These are phyloP conservation scores for Uropetala carovei DNA, from an alignment of 2,888 invertebrate species.

Conservation along the genomic window DNA sequence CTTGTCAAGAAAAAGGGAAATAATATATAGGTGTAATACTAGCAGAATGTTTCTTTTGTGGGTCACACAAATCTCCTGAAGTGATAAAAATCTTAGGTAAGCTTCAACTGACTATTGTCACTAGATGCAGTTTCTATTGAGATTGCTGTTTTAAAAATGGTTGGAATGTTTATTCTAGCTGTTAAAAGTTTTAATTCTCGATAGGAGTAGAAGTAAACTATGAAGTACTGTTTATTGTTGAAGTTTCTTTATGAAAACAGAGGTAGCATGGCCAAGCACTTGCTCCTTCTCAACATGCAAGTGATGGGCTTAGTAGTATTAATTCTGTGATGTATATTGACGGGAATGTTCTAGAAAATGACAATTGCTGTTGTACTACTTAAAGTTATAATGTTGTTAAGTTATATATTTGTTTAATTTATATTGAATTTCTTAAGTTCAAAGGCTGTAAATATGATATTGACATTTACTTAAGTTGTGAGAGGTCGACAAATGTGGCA, in stretches of 20 bases:
- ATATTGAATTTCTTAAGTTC: constrained; percentile 24
- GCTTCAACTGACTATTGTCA: constrained; percentile 56
- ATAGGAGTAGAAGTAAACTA: constrained; percentile 26
- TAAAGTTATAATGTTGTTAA: not conserved
- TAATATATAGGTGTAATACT: constrained; percentile 43
- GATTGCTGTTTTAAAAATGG: constrained; percentile 44
- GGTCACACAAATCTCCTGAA: constrained; percentile 39
- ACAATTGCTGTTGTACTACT: constrained; percentile 18
- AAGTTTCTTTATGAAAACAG: constrained; percentile 54
- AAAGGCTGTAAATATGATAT: constrained; percentile 1
- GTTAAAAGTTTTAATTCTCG: constrained; percentile 36
- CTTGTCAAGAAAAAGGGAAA: constrained; percentile 60
- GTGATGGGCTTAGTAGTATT: constrained; percentile 55
- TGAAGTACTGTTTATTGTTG: constrained; percentile 52
- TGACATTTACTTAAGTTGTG: not conserved
- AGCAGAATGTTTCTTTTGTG: constrained; percentile 31
- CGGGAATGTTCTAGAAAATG: constrained; percentile 49
- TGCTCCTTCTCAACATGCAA: constrained; percentile 13
- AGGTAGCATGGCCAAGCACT: constrained; percentile 22
- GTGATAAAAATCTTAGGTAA: constrained; percentile 48
- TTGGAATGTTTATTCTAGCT: constrained; percentile 49
- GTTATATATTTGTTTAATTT: constrained; percentile 5
- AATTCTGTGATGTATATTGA: constrained; percentile 59
- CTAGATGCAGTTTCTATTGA: constrained; percentile 56
- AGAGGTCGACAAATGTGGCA: not conserved